These are phyloP conservation scores for Helicoverpa zea DNA, from an alignment of 1,140 invertebrate species.

Conservation along the genomic window DNA sequence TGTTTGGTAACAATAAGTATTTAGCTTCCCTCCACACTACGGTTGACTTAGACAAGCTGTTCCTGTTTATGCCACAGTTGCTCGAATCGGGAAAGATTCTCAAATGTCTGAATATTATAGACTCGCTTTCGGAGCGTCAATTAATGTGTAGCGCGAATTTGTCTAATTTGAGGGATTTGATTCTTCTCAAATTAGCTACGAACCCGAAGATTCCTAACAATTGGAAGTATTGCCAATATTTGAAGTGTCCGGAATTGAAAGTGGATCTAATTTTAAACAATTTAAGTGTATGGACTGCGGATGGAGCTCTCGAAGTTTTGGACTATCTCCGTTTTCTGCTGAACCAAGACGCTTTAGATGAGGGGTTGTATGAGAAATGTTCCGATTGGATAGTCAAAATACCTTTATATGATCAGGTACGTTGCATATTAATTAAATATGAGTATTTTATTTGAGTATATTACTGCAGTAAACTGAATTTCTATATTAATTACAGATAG, in stretches of 20 bases:
- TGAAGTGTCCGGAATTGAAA: conserved; percentile 80
- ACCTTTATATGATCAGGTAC: conserved; percentile 84
- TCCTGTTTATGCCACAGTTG: conserved; percentile 74
- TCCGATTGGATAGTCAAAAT: conserved; percentile 82
- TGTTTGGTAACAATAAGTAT: conserved; percentile 81
- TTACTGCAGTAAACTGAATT: no score
- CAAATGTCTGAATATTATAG: conserved; percentile 80
- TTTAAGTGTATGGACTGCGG: conserved; percentile 78
- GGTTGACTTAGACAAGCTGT: conserved; percentile 79
- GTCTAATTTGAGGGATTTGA: conserved; percentile 79
- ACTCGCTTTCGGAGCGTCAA: conserved; percentile 80
- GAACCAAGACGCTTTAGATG: conserved; percentile 69
- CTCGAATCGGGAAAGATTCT: conserved; percentile 77
- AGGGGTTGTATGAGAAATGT: conserved; percentile 77
- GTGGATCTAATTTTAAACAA: conserved; percentile 79
- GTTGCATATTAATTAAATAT: not conserved
- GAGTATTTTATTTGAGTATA: no score
- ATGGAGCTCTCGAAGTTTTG: conserved; percentile 81
- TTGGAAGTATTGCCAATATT: conserved; percentile 82
- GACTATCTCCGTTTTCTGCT: conserved; percentile 79
- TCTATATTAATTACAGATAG: conserved; percentile 66
- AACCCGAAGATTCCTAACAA: conserved; percentile 74
- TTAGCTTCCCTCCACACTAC: conserved; percentile 82
- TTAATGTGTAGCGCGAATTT: conserved; percentile 75
- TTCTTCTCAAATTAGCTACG: conserved; percentile 81